Evolutionary conservation across 2,797 vertebrate genomes (phyloP).

Genomic region (Buceros bicornis): DNA sequence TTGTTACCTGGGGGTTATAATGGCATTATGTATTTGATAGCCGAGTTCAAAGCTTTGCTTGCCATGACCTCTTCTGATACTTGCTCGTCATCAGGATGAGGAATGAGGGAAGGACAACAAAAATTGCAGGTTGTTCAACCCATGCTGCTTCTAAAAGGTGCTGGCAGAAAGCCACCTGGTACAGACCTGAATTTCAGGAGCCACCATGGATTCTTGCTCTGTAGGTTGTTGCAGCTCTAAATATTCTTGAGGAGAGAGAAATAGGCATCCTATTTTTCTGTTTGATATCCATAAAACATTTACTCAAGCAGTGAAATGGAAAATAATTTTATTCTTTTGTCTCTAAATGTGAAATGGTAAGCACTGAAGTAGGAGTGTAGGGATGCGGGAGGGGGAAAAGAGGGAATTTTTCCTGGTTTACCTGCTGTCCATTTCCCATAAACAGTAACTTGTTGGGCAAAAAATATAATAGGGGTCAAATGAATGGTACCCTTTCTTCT

Average conservation of each 20-base stretch:
- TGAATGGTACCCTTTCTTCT: not conserved
- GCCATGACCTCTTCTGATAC: slow-evolving; percentile 23
- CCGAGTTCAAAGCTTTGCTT: slow-evolving; percentile 18
- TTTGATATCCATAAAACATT: not conserved
- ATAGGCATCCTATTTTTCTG: not conserved
- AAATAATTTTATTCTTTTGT: not conserved
- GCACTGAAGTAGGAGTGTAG: not conserved
- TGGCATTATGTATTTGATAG: slow-evolving; percentile 9
- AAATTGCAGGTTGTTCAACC: not conserved
- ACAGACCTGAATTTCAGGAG: not conserved
- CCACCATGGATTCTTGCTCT: not conserved
- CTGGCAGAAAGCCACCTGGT: not conserved
- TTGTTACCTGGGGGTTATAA: slow-evolving; percentile 11
- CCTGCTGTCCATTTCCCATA: not conserved
- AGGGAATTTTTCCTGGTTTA: not conserved
- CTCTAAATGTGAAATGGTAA: not conserved
- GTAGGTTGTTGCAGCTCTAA: not conserved
- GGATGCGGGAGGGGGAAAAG: not conserved
- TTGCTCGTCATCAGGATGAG: slow-evolving; percentile 33
- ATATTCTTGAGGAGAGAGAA: not conserved
- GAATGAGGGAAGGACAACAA: slow-evolving; percentile 30
- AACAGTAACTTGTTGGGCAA: not conserved
- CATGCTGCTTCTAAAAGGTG: not conserved
- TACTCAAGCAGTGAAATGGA: not conserved
- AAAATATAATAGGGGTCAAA: not conserved